Evolutionary conservation across 2,113 vertebrate species (phyloP), one percentile per base, ranked within the genome.

Genomic region (Strix uralensis): DNA sequence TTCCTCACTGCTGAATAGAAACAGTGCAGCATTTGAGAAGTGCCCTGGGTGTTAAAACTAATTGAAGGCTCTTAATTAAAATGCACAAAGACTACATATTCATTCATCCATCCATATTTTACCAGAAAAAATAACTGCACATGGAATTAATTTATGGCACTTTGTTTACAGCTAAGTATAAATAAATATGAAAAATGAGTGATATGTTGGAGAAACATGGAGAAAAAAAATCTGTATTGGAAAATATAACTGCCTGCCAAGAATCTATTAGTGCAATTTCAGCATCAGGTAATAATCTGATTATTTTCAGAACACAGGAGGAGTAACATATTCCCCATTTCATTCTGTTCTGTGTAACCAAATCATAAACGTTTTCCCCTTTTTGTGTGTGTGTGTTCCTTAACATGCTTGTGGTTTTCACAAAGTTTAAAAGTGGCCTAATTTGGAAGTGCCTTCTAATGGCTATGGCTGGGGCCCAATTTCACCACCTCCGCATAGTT

Each of bases 181-280:
- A 94, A 88, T 79, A 7, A 96, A 78, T 83, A 74, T 57, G 46
- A 90, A 95, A 92, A 96, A 63, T 87, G 57, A 93, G 29, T 90
- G 73, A 57, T 61, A 71, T 72, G 52, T 92, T 92, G 72, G 51
- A 71, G 47, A 91, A 96, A 90, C 59, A 81, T 9, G 5, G 17
- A 57, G 52, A 65, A 70, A 86, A 75, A 92, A 91, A 61, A 36
- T 11, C 30, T 75, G 26, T 38, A 59, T 27, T 6, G 47, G 34
- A 87, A 92, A 94, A 91, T 44, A 74, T 22, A 89, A 69, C 34
- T 81, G 58, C n/a, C 54, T 75, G 86, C 87, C 85, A 95, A 86
- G 46, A 77, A 82, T 47, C 70, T 69, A 71, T 79, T 73, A 91
- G 57, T 86, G 85, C 8, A 51, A 77, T 78, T 84, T 91, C 67